Conservation (phyloP, 1,140 invertebrate species). For the Drosophila orena region DNA sequence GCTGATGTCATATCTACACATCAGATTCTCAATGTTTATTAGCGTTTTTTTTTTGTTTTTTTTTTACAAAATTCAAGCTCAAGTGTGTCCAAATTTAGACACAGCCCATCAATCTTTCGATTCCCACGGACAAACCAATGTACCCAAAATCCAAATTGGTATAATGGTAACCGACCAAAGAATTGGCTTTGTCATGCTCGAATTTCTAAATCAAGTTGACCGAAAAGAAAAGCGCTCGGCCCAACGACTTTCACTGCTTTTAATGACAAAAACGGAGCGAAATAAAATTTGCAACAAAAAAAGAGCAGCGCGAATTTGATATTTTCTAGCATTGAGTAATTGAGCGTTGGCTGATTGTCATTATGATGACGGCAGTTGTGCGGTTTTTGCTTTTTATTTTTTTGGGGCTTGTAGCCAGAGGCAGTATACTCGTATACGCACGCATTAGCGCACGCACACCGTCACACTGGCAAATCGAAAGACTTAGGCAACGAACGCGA, state of each 20-base stretch:
- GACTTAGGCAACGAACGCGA: slow-evolving; percentile 79
- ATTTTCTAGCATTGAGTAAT: slow-evolving; percentile 74
- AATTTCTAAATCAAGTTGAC: slow-evolving; percentile 26
- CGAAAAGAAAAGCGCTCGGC: slow-evolving; percentile 52
- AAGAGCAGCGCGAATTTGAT: slow-evolving; percentile 54
- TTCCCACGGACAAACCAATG: slow-evolving; percentile 29
- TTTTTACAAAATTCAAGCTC: slow-evolving; percentile 29
- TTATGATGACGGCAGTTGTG: slow-evolving; percentile 27
- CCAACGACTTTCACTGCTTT: slow-evolving; percentile 67
- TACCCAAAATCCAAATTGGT: slow-evolving; percentile 9
- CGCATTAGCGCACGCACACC: slow-evolving; percentile 34
- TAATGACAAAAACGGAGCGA: slow-evolving; percentile 56
- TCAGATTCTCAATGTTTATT: slow-evolving; percentile 21
- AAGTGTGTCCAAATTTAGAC: slow-evolving; percentile 39
- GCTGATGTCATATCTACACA: slow-evolving; percentile 37
- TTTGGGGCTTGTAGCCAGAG: slow-evolving; percentile 36
- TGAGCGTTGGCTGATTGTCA: slow-evolving; percentile 53
- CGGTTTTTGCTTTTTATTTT: slow-evolving; percentile 16
- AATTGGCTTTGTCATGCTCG: slow-evolving; percentile 53
- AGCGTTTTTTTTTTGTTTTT: slow-evolving; percentile 6
- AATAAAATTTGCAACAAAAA: slow-evolving; percentile 43
- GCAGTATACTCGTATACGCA: slow-evolving; percentile 32
- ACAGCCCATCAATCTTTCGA: slow-evolving; percentile 38
- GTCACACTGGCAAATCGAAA: slow-evolving; percentile 56
- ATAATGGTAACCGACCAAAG: slow-evolving; percentile 24